Conservation (phyloP, 2,797 vertebrate genomes). For the Psittacula derbiana region DNA sequence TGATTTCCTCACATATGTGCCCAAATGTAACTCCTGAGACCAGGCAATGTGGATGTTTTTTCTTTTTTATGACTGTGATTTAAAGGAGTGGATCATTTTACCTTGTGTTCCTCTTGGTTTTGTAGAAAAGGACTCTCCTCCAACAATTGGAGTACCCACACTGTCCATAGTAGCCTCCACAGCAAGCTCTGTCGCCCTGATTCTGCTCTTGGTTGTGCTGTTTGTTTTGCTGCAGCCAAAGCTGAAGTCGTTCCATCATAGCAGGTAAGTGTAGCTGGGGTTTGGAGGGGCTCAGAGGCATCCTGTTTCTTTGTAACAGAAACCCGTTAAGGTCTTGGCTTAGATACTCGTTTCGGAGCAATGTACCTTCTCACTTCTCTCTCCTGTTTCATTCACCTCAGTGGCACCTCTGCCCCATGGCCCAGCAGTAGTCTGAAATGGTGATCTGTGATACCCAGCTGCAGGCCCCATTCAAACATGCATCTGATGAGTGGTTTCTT, state of each 20-base stretch:
- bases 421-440: background rate
- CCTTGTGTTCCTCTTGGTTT: slow-evolving; percentile 9
- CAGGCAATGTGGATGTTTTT: background rate
- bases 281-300: background rate
- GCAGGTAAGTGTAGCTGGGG: slow-evolving; percentile 79
- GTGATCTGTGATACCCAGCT: background rate
- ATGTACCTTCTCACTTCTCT: background rate
- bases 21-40: background rate
- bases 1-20: background rate
- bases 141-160: slow-evolving; percentile 87
- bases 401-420: background rate
- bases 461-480: background rate
- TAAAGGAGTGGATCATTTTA: background rate
- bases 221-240: slow-evolving; percentile 95
- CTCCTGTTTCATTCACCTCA: background rate
- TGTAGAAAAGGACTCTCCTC: slow-evolving; percentile 81
- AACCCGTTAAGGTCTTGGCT: background rate
- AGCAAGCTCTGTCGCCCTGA: slow-evolving; percentile 90
- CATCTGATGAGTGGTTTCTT: background rate
- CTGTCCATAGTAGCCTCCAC: slow-evolving; percentile 94
- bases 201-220: slow-evolving; percentile 92
- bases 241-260: slow-evolving; percentile 94
- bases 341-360: background rate
- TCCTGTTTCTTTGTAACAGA: background rate
- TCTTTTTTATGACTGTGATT: background rate